Evolutionary conservation across 1,140 invertebrate species (phyloP), one percentile per base, ranked within the genome.

Genomic region (Lasioglossum albipes): DNA sequence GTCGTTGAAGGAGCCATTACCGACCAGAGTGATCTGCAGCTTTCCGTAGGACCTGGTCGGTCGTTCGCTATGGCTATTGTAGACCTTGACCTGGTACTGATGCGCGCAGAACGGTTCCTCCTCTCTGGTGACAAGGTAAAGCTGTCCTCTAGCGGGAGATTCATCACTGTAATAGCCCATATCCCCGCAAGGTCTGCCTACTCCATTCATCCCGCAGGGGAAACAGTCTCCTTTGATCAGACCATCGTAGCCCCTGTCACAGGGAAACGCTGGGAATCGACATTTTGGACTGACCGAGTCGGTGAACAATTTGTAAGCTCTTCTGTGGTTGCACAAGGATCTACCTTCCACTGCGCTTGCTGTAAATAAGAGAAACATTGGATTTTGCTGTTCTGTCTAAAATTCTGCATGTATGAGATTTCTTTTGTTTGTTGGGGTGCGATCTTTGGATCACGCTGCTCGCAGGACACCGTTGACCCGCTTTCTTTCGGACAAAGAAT

Each of bases 91-190:
- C 87, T 97, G 95, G 88, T 97, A 98, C 88, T 98, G 97, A 92
- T 98, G 97, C 1, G 97, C 97, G 92, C 97, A 98, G 91, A 98
- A 98, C 0, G 97, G 97, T 91, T 98, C 97, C 87, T 98, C 97
- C 77, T 98, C 97, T 83, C 97, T 94, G 0, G 98, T 99, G 0
- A 98, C 93, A 20, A 98, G 91, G 89, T 97, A 99, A 0, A 98
- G 94, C 81, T 97, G 96, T 0, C 97, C 97, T 27, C 97, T 93
- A 0, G 96, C 97, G 5, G 95, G 94, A 0, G 96, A 96, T 10
- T 95, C 93, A 91, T 98, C 96, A 4, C 98, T 97, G 91, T 98
- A 98, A 93, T 98, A 99, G 1, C 98, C 98, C 98, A 99, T 99
- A 89, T 97, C 96, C 18, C 97, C 97, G 90, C 98, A 99, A 3